Evolutionary conservation across 1,140 invertebrate genomes (phyloP).

Genomic region (Aphelenchoides avenae): DNA sequence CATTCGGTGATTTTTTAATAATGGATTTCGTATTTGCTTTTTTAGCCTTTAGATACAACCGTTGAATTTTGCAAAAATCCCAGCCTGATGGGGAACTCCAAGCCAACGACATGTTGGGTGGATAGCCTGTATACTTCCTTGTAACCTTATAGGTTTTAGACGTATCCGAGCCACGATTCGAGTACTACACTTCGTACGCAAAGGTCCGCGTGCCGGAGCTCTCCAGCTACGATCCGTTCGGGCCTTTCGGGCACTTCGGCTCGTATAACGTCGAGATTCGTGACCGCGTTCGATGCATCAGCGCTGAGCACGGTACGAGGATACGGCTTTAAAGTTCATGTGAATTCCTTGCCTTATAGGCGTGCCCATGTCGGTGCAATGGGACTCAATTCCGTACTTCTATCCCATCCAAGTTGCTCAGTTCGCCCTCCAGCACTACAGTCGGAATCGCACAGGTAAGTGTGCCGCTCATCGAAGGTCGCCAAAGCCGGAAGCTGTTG

Average conservation of each 20-base stretch:
- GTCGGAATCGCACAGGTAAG: conserved; percentile 57
- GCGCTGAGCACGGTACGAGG: conserved; percentile 60
- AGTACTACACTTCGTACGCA: conserved; percentile 42
- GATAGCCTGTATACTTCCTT: too few relatives aligned
- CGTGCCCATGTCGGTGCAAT: conserved; percentile 81
- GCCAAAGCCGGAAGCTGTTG: too few relatives aligned
- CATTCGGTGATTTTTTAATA: too few relatives aligned
- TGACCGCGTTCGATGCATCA: conserved; percentile 79
- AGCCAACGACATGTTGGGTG: too few relatives aligned
- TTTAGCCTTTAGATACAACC: too few relatives aligned
- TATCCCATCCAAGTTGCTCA: conserved; percentile 98
- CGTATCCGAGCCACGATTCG: conserved; percentile 20
- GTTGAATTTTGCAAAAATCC: too few relatives aligned
- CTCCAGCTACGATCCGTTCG: conserved; percentile 77
- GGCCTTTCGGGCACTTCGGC: conserved; percentile 90
- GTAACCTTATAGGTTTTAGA: conserved; percentile 16
- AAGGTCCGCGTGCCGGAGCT: conserved; percentile 39
- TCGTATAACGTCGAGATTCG: conserved; percentile 93
- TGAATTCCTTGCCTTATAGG: conserved; percentile 9
- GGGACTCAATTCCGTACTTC: conserved; percentile 75
- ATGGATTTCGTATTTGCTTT: too few relatives aligned
- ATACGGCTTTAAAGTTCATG: background rate
- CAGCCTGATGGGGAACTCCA: too few relatives aligned
- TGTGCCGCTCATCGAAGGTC: too few relatives aligned
- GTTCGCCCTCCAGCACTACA: conserved; percentile 92